Evolutionary conservation across 2,888 invertebrate species (phyloP), one percentile per base, ranked within the genome.

Genomic region (Sesia bembeciformis): DNA sequence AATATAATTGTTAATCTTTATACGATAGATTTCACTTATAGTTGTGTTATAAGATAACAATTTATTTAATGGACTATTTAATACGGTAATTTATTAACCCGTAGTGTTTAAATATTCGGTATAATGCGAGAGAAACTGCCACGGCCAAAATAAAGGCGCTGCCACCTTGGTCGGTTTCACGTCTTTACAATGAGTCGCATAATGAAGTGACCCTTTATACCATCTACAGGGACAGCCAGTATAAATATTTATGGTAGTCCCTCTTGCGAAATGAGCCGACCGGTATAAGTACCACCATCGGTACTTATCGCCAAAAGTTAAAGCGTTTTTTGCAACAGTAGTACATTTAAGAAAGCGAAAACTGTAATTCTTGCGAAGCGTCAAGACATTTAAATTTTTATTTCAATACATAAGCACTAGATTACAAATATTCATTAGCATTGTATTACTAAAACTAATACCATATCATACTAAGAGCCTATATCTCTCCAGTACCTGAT

Each of bases 131-230:
- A 43, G 6, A 46, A 46, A 4, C 5, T 46, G 8, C 43, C 46
- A 3, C 46, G 0, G 4, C 7, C n/a, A 46, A 8, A 46, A 23
- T n/a, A 23, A 23, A 23, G 23, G 23, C 23, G 23, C 2, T 23
- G 23, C 23, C 23, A n/a, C n/a, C n/a, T 43, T 43, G n/a, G 50
- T 50, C 38, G 50, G 7, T 23, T 50, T 50, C 50, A 50, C 39
- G 53, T 54, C 54, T 40, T 55, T 60, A 23, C 61, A 60, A 60
- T 60, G 62, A 60, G 59, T 58, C 62, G 68, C 67, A 68, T 68
- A 68, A 68, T 68, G 64, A 62, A 63, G 59, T 64, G 66, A 61
- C 68, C 63, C 65, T 66, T 65, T 58, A 62, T 69, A 60, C 65
- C 67, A 60, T 64, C 65, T 61, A 63, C 60, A 64, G 60, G 63